Evolutionary conservation across 2,113 vertebrate genomes (phyloP), one percentile per base, ranked within the genome.

Genomic region (Vireo altiloquus): DNA sequence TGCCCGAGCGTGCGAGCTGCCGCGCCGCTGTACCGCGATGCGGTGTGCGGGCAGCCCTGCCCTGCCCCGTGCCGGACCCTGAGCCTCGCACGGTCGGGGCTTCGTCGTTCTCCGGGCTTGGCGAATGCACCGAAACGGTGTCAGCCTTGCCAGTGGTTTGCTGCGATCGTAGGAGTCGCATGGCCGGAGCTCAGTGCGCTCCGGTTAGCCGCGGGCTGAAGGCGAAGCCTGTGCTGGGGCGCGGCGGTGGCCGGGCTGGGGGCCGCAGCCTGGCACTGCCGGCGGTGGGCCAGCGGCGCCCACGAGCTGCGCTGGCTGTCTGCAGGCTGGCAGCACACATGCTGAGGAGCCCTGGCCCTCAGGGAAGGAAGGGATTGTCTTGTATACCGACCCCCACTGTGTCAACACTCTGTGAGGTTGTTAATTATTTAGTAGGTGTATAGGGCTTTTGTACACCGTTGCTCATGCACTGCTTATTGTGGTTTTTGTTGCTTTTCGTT

Each of bases 381-480:
- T 6, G 12, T 3, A 2, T 5, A 2, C 1, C 13, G 66, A 4
- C 28, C 6, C 68, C 68, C 24, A 9, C 52, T 20, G 2, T 21
- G 57, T 6, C 66, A 16, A 3, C n/a, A 0, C 71, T 7, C 0
- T 2, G 53, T 11, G 3, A 4, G 65, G 9, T 23, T 16, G 44
- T 15, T 49, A 6, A 6, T 28, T 14, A 9, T 31, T 74, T 63
- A 52, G 71, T 7, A 5, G 37, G 10, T 16, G 4, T 14, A 0
- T 2, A 33, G 56, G 59, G 49, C 59, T n/a, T n/a, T n/a, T 50
- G 47, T 11, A 11, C 39, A 28, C 12, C 47, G 0, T 31, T 6
- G 70, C 28, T 88, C 31, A 0, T 10, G 50, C 77, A 44, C 15
- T 19, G 8, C 40, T 47, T 20, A 15, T 30, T 56, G n/a, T 20